phyloP scores from a whole-genome alignment of 2,113 vertebrate species.

The Spermophilus dauricus region DNA sequence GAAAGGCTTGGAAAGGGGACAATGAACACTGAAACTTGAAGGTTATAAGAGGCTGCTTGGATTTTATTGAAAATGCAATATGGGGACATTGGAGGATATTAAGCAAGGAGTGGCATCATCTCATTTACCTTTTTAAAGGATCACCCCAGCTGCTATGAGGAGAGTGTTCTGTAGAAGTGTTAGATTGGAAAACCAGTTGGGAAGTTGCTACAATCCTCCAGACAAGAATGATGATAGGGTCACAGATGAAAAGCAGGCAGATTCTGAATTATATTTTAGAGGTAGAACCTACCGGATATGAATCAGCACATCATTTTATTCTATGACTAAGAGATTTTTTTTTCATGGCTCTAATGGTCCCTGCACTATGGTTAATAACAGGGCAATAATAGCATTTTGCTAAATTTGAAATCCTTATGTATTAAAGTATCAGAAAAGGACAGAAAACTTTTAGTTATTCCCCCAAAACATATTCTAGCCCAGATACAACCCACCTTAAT shows the following conservation, averaged over 20 bases:
- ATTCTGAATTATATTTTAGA: neutral
- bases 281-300: neutral
- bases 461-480: neutral
- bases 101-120: neutral
- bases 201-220: neutral
- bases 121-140: neutral
- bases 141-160: neutral
- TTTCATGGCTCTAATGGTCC: neutral
- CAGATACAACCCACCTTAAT: neutral
- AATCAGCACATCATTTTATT: neutral
- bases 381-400: neutral
- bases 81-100: neutral
- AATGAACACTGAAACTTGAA: neutral
- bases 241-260: neutral
- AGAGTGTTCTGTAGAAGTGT: neutral
- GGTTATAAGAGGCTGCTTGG: neutral
- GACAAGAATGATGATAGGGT: neutral
- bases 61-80: neutral
- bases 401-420: neutral
- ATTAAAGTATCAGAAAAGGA: conserved; percentile 48
- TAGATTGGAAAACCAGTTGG: neutral
- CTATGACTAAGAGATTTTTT: neutral
- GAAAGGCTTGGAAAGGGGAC: neutral
- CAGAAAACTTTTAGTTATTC: neutral
- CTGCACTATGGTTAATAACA: neutral